Base-by-base conservation (phyloP, 2,888 invertebrate genomes). In the Coenonympha arcania region DNA sequence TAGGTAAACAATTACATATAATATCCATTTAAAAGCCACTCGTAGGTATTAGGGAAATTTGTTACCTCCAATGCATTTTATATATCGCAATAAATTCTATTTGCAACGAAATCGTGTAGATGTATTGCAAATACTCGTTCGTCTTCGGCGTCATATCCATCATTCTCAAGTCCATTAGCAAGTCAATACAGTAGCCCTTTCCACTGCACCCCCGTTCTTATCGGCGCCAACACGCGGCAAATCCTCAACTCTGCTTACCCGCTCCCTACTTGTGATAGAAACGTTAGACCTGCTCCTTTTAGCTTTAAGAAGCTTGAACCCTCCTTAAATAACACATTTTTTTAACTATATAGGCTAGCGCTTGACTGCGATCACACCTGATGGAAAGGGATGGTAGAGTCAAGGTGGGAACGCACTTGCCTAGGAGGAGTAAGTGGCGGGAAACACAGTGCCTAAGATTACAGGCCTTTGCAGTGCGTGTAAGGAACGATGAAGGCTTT, bases 201-300 rank as follows among this genome's bases (percentile, higher is more conserved):
- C 44, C 50, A 45, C 31, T 50, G 53, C 55, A 50, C 44, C 41
- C 41, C 22, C 34, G 34, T 44, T 57, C 58, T 61, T 61, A 69
- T 68, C 69, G 56, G 42, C 51, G 47, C 45, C 52, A 52, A 59
- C 64, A 65, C 65, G 60, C 65, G 55, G 50, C 58, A 60, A 62
- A 57, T 58, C 56, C 66, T 57, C 58, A 52, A 56, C 57, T 49
- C 61, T 13, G 59, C 61, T 52, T 62, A 60, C 31, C 13, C 44
- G 34, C 55, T 55, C 16, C n/a, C 40, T 16, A 41, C 28, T 2
- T 24, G 4, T n/a, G n/a, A n/a, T n/a, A n/a, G n/a, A n/a, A n/a
- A n/a, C n/a, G n/a, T n/a, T n/a, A n/a, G n/a, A n/a, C n/a, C n/a
- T n/a, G n/a, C n/a, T n/a, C n/a, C n/a, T n/a, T n/a, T n/a, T n/a